These are phyloP conservation scores for Phragmatobia fuliginosa DNA, from an alignment of 2,888 invertebrate genomes.

Conservation along the genomic window DNA sequence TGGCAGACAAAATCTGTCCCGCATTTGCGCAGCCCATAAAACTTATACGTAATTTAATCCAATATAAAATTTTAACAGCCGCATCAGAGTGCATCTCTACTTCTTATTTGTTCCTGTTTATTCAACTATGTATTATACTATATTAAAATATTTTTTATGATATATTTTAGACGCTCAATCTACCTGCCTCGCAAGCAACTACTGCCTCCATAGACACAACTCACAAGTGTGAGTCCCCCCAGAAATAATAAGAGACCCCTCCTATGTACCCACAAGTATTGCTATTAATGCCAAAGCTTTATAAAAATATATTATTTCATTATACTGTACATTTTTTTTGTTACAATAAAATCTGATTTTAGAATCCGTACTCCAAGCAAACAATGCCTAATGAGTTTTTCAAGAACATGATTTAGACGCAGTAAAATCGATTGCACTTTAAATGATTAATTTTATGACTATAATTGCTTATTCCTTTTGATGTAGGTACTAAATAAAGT, in stretches of 20 bases:
- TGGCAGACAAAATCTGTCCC: no score
- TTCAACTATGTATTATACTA: background rate
- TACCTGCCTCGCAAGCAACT: no score
- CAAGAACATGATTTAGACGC: background rate
- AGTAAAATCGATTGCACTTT: background rate
- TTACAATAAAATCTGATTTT: background rate
- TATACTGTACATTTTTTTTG: background rate
- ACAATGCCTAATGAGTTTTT: background rate
- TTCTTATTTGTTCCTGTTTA: background rate
- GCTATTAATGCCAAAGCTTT: background rate
- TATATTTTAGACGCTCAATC: no score
- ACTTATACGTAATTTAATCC: background rate
- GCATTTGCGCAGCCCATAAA: background rate
- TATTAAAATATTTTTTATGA: background rate
- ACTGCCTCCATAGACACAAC: no score
- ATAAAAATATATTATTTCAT: background rate
- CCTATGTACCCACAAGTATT: background rate
- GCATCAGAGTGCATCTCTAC: background rate
- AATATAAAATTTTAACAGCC: background rate
- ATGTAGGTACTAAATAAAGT: background rate
- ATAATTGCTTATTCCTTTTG: background rate
- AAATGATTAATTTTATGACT: background rate
- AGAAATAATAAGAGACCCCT: background rate
- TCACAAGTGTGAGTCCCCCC: background rate
- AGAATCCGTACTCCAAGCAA: background rate